Evolutionary conservation across 2,797 vertebrate genomes (phyloP), one percentile per base, ranked within the genome.

Genomic region (Discoglossus pictus): DNA sequence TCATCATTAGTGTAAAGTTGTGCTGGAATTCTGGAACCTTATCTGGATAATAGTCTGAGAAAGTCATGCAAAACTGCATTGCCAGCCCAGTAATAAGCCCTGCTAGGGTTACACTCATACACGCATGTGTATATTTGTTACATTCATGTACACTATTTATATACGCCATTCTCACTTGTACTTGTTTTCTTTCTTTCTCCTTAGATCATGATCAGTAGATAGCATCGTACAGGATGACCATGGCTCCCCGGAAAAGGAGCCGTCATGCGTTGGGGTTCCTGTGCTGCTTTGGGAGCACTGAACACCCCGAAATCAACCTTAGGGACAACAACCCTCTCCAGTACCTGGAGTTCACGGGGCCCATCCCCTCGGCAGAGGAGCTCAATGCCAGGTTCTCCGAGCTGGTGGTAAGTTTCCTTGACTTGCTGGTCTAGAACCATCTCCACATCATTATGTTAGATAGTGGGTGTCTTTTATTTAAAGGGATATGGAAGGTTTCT

Each of bases 241-340:
- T 98, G 96, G 95, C 95, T 24, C 93, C 93, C 75, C 90, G 95
- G 78, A 99, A 98, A 87, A 92, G 97, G 88, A 94, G 91, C 58
- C 91, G 93, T 85, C 92, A 94, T 77, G 91, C 91, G 12, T 78
- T 98, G 88, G 93, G 95, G 74, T 94, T 99, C 85, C 86, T 98
- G 75, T 99, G 96, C 83, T 99, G 96, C 82, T 97, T 99, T 0
- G 91, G 93, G 72, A 92, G 93, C 80, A 94, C 83, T 0, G 92
- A 97, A 74, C 91, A 93, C 25, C 94, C 89, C 0, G 95, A 99
- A 88, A 98, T 99, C 84, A 96, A 98, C 85, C 92, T 98, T 64
- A 97, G 93, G 83, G 94, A 98, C 84, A 97, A 82, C 52, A 92
- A 93, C 36, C 94, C 96, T 0, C 87, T 99, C 66, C 96, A 98